Conservation (phyloP, 2,113 vertebrate species). For the Pseudois nayaur region DNA sequence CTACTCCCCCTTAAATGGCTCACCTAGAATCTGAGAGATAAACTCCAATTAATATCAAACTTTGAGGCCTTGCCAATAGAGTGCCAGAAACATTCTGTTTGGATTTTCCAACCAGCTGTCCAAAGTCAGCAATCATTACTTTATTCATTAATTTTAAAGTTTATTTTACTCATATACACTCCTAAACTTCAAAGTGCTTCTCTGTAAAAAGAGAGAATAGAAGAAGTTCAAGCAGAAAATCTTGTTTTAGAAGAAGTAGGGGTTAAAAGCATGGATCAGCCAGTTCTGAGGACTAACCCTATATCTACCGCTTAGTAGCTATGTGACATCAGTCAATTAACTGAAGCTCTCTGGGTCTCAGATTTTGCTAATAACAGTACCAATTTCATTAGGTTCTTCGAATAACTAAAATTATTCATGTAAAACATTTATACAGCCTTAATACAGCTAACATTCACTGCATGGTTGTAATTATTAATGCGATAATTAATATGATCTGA, state of each 20-base stretch:
- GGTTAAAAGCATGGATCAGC: not conserved
- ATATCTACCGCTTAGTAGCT: not conserved
- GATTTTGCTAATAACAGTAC: not conserved
- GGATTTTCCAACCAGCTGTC: constrained; percentile 4
- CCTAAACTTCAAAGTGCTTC: not conserved
- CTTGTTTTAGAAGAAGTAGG: not conserved
- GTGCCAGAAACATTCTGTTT: not conserved
- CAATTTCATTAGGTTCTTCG: not conserved
- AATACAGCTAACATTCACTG: not conserved
- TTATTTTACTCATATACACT: not conserved
- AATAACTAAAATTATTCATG: not conserved
- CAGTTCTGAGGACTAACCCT: not conserved
- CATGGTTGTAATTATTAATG: not conserved
- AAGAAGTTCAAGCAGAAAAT: not conserved
- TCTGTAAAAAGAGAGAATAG: not conserved
- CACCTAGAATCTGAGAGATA: not conserved
- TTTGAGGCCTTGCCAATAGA: constrained; percentile 17
- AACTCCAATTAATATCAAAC: not conserved
- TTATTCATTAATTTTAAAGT: constrained; percentile 45
- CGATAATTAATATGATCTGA: not conserved
- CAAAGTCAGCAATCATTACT: constrained; percentile 38
- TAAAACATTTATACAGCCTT: not conserved
- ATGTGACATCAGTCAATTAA: not conserved
- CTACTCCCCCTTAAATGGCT: not conserved
- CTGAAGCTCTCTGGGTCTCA: not conserved